Percentiles rank a stretch among this genome's conserved stretches.
These are phyloP conservation scores for Zoroaster sp. DNA, from an alignment of 53 echinoderm and acorn worm genomes.

Conservation along the genomic window DNA sequence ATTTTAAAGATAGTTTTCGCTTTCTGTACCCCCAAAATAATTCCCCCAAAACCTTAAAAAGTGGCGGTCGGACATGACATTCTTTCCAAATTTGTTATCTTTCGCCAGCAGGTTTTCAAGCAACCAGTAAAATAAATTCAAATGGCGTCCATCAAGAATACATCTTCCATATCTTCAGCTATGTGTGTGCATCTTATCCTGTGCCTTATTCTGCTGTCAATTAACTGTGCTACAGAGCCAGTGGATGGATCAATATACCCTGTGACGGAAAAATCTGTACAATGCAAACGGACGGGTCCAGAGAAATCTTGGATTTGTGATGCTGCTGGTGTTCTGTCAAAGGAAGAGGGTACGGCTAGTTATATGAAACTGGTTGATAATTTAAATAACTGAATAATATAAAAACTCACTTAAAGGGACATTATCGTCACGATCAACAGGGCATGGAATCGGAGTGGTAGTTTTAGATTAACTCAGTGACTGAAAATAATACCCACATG, in stretches of 20 bases:
- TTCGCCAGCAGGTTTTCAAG: background rate
- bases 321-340: constrained; percentile 26
- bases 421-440: no score
- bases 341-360: constrained; percentile 2
- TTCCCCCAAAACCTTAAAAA: no score
- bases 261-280: background rate
- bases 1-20: no score
- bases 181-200: background rate
- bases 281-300: background rate
- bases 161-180: background rate
- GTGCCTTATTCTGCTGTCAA: background rate
- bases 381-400: no score
- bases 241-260: background rate
- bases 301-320: constrained; percentile 50
- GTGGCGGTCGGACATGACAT: no score
- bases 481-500: no score
- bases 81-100: background rate
- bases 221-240: background rate
- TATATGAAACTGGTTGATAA: no score
- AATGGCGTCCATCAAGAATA: background rate
- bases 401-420: no score
- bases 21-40: no score
- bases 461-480: no score
- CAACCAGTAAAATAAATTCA: background rate
- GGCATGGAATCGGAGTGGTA: no score